Evolutionary conservation across 2,797 vertebrate genomes (phyloP).

Genomic region (Heliangelus exortis): DNA sequence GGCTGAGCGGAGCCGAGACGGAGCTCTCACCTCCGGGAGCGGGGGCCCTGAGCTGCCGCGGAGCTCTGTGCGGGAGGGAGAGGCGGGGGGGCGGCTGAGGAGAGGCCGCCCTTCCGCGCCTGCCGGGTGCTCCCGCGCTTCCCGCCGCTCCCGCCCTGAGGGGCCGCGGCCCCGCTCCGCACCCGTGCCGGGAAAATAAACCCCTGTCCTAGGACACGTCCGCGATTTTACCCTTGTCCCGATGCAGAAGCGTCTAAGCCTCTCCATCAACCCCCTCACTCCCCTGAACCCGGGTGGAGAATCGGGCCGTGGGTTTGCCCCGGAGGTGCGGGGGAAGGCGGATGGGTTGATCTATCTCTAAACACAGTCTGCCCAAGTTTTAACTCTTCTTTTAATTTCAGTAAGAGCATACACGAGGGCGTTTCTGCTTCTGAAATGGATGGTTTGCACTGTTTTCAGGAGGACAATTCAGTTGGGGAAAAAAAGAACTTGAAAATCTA

Average conservation of each 20-base stretch:
- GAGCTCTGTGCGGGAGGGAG: not conserved
- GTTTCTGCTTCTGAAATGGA: not conserved
- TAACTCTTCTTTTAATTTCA: too few relatives aligned
- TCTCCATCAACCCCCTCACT: rapidly evolving
- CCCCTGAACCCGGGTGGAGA: not conserved
- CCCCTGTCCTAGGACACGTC: not conserved
- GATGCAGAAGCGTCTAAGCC: not conserved
- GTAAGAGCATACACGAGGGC: rapidly evolving
- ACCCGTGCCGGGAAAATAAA: rapidly evolving
- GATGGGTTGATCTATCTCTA: rapidly evolving
- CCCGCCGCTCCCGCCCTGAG: not conserved
- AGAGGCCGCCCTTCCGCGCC: not conserved
- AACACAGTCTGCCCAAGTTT: rapidly evolving
- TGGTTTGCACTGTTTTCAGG: rapidly evolving
- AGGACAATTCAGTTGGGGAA: not conserved
- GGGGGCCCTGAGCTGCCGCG: not conserved
- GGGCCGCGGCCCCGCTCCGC: not conserved
- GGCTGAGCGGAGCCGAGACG: not conserved
- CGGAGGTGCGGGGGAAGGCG: not conserved
- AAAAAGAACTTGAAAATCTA: not conserved
- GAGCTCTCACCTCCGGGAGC: too few relatives aligned
- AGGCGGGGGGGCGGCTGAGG: not conserved
- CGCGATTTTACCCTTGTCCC: rapidly evolving
- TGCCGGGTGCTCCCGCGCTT: not conserved
- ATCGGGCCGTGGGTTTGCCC: rapidly evolving